Base-by-base conservation (phyloP, 2,888 invertebrate genomes). In the Pecten maximus region DNA sequence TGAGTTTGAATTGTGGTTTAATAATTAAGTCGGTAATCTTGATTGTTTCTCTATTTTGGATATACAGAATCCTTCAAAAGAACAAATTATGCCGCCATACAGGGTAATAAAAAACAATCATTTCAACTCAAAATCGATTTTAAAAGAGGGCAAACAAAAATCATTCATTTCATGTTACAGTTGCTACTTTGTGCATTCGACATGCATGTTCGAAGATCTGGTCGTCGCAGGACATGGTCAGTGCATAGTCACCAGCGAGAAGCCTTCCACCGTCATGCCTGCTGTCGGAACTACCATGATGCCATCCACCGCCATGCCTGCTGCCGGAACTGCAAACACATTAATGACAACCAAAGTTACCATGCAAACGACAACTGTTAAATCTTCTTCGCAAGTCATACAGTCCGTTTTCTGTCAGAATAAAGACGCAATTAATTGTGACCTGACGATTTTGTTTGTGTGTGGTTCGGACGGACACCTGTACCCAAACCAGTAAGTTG, bases 121-220 rank as follows among this genome's bases (percentile, higher is more conserved):
- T n/a, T n/a, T n/a, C n/a, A n/a, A n/a, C n/a, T n/a, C n/a, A n/a
- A n/a, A n/a, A n/a, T n/a, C n/a, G n/a, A n/a, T n/a, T n/a, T n/a
- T n/a, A n/a, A n/a, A n/a, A n/a, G n/a, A n/a, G n/a, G n/a, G n/a
- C n/a, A n/a, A n/a, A n/a, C n/a, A n/a, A n/a, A n/a, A n/a, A n/a
- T n/a, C 54, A 54, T 0, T 2, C n/a, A 23, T 54, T 19, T 23
- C 2, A 74, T 28, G 19, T 92, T 93, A 87, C 93, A 94, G 94
- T 40, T 94, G 94, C 86, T 93, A 92, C 87, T 93, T 92, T 48
- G 89, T 90, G 0, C 93, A 93, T 48, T 91, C 93, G 4, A 40
- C 90, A 90, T 94, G 91, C 91, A 94, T 92, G 90, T 93, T 88
- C 92, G 90, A 48, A 86, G 90, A 88, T 40, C 60, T 89, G 89